Evolutionary conservation across 1,140 invertebrate species (phyloP).

Genomic region (Lepidurus packardi): DNA sequence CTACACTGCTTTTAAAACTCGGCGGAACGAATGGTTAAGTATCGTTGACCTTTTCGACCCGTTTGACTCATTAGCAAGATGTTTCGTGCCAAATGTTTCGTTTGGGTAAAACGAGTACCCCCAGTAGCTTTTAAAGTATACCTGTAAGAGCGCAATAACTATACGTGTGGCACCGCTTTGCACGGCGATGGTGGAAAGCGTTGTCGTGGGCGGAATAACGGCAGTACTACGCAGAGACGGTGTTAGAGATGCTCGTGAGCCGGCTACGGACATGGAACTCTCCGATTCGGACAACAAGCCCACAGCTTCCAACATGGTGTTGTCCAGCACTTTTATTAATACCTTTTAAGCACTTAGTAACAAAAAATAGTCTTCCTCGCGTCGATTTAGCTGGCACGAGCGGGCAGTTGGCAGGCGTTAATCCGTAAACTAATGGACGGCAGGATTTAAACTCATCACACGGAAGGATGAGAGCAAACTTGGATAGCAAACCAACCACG

Average conservation of each 20-base stretch:
- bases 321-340: not conserved
- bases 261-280: slow-evolving; percentile 26
- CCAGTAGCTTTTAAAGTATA: slow-evolving; percentile 46
- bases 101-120: no score
- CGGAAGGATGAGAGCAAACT: not conserved
- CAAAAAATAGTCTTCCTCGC: not conserved
- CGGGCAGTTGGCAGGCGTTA: not conserved
- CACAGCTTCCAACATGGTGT: not conserved
- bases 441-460: not conserved
- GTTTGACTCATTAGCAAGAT: not conserved
- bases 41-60: not conserved
- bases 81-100: not conserved
- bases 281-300: slow-evolving; percentile 30
- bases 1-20: no score
- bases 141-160: slow-evolving; percentile 82
- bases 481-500: not conserved
- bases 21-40: not conserved
- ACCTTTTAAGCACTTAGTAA: not conserved
- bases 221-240: slow-evolving; percentile 1
- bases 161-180: slow-evolving; percentile 78
- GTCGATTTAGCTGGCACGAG: not conserved
- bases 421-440: not conserved
- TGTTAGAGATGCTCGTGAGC: slow-evolving; percentile 36
- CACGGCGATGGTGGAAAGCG: slow-evolving; percentile 84
- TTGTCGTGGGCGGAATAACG: slow-evolving; percentile 59